Percentiles rank a stretch among this genome's conserved stretches.
Evolutionary conservation across 1,140 invertebrate species (phyloP).

Genomic region (Zaprionus africanus): DNA sequence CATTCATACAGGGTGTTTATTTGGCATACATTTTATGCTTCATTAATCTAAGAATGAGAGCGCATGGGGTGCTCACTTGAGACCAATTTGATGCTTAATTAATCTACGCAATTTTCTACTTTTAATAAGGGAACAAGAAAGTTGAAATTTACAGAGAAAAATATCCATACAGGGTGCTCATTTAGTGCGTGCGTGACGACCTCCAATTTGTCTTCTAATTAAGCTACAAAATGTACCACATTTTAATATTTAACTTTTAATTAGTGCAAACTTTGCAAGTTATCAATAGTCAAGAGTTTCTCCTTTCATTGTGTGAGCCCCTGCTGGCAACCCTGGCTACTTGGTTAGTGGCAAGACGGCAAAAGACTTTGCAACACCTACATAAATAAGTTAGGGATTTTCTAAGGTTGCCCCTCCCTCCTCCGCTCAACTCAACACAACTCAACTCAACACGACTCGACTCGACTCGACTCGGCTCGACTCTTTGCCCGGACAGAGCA

Average conservation of each 20-base stretch:
- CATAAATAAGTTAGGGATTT: slow-evolving; percentile 48
- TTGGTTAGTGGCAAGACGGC: slow-evolving; percentile 41
- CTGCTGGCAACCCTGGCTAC: neutral
- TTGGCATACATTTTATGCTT: neutral
- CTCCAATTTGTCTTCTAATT: neutral
- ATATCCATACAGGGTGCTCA: neutral
- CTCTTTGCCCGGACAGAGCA: neutral
- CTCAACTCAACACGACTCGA: neutral
- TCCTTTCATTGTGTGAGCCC: neutral
- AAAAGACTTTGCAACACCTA: slow-evolving; percentile 44
- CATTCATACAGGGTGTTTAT: neutral
- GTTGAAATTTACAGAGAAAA: no score
- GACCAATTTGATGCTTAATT: no score
- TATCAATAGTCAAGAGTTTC: slow-evolving; percentile 22
- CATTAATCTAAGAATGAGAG: neutral
- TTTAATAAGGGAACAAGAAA: no score
- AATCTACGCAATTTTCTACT: no score
- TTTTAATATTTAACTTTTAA: slow-evolving; percentile 16
- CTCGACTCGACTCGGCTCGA: neutral
- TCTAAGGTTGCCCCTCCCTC: slow-evolving; percentile 20
- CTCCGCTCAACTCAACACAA: neutral
- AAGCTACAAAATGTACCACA: neutral
- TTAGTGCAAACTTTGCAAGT: slow-evolving; percentile 12
- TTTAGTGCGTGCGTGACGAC: no score
- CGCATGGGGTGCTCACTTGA: no score